Evolutionary conservation across 2,797 vertebrate species (phyloP).

Genomic region (Phoeniculus purpureus): DNA sequence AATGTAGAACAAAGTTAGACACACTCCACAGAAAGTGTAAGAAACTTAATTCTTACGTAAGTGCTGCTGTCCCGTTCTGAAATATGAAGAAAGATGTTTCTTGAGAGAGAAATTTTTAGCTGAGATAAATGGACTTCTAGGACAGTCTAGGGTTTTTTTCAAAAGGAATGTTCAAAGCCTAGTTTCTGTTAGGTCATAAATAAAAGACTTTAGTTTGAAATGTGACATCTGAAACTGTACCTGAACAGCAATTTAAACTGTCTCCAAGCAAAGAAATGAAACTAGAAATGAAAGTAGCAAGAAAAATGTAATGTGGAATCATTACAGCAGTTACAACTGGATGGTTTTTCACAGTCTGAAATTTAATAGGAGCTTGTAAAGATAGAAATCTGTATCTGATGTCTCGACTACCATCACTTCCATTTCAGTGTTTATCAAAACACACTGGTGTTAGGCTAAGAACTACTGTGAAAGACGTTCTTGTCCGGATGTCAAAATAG

Average conservation of each 20-base stretch:
- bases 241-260: background rate
- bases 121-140: background rate
- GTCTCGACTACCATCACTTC: background rate
- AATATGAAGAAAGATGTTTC: background rate
- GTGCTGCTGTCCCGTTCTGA: background rate
- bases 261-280: background rate
- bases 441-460: background rate
- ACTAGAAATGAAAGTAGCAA: background rate
- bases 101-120: background rate
- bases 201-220: background rate
- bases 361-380: background rate
- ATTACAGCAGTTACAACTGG: background rate
- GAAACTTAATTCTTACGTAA: background rate
- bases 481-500: background rate
- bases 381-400: background rate
- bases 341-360: background rate
- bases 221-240: background rate
- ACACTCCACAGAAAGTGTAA: background rate
- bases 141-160: background rate
- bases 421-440: background rate
- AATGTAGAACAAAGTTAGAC: background rate
- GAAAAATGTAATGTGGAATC: background rate
- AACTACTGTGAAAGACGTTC: fast-evolving
- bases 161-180: background rate
- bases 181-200: background rate